Evolutionary conservation across 1,140 invertebrate species (phyloP), one percentile per base, ranked within the genome.

Genomic region (Achatina immaculata): DNA sequence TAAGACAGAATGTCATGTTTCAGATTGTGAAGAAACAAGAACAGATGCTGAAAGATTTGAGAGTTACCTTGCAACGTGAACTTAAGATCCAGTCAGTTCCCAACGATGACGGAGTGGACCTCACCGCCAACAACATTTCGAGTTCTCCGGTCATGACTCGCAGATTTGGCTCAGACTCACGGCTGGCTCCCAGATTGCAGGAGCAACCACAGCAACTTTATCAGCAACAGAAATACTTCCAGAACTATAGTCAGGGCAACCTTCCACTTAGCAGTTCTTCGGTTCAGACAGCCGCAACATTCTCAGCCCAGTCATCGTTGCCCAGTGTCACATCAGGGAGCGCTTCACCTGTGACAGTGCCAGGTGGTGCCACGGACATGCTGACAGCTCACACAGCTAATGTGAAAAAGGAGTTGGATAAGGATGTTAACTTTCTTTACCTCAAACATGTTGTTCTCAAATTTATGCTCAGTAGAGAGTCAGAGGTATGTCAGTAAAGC

Each of bases 401-500:
- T 21, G 78, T 81, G 28, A 76, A 74, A 66, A 69, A 66, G 36
- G 83, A 82, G 28, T 71, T 89, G 40, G 95, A 96, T 85, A 94
- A 88, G 68, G 90, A 90, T 69, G 83, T 96, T 58, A 96, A 96
- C 91, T 94, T 95, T 86, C 94, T 95, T 88, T 97, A 98, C 91
- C 92, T 98, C 74, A 97, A 97, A 89, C 96, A 98, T 91, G 96
- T 98, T 80, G 94, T 98, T 75, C 94, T 98, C 9, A 97, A 97
- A 89, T 97, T 98, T 91, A 92, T 98, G 84, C 96, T 96, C 0
- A 96, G 96, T 87, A 93, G 95, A 85, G 96, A 95, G 89, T 93
- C 94, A 83, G 94, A 98, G 93, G 94, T 95, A 86, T 89, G 87
- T 84, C 16, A n/a, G n/a, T n/a, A n/a, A n/a, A n/a, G n/a, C n/a